Percentiles rank a stretch among this genome's conserved stretches.
phyloP scores from a whole-genome alignment of 2,888 invertebrate genomes.

The Lepidochitona cinerea region DNA sequence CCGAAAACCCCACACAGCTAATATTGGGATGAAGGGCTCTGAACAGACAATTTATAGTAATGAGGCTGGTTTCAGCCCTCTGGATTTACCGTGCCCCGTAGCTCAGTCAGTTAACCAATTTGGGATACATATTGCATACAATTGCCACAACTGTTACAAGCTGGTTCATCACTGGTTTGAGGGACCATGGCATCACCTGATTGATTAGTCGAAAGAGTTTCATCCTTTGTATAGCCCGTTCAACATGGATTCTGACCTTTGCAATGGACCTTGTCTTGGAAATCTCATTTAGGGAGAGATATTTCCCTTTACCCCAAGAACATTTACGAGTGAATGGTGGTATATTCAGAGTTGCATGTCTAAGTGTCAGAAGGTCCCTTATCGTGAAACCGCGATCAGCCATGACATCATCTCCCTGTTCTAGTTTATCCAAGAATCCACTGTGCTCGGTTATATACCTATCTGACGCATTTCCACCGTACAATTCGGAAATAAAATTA shows the following conservation, averaged over 20 bases:
- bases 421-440: background rate
- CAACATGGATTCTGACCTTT: background rate
- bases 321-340: background rate
- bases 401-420: background rate
- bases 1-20: too few species aligned
- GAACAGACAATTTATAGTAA: too few species aligned
- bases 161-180: background rate
- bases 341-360: background rate
- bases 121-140: background rate
- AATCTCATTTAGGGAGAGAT: background rate
- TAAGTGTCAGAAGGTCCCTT: background rate
- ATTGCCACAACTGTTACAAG: background rate
- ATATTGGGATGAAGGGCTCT: too few species aligned
- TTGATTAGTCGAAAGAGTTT: background rate
- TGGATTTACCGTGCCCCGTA: too few species aligned
- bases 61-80: too few species aligned
- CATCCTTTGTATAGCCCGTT: background rate
- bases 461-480: background rate
- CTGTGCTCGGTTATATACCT: background rate
- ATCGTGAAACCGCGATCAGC: background rate
- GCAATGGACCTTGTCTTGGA: background rate
- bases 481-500: background rate
- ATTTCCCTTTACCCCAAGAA: background rate
- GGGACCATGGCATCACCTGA: background rate
- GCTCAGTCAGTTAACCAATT: too few species aligned